Conservation (phyloP, 2,888 invertebrate genomes). For the Kryphioiulus occultus region DNA sequence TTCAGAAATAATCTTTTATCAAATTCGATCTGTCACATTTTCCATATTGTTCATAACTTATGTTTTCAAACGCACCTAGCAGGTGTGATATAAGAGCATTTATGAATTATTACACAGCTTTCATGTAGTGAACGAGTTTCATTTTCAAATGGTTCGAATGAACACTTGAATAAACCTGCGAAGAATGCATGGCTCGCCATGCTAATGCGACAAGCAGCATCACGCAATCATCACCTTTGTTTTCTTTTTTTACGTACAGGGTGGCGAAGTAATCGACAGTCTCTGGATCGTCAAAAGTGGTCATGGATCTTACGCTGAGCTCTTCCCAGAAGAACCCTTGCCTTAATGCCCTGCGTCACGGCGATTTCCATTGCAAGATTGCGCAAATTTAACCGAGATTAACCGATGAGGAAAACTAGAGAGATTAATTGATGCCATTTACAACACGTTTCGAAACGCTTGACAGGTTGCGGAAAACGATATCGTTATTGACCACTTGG, state of each 20-base stretch:
- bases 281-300: conserved; percentile 39
- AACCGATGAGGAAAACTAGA: background rate
- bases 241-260: conserved; percentile 20
- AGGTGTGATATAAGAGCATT: too few species aligned
- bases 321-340: conserved; percentile 33
- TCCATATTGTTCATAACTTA: too few species aligned
- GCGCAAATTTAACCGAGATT: background rate
- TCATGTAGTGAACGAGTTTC: too few species aligned
- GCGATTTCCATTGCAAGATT: background rate
- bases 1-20: too few species aligned
- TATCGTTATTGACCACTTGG: background rate
- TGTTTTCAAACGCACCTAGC: too few species aligned
- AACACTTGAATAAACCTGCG: too few species aligned
- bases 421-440: background rate
- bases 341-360: background rate
- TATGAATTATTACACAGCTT: too few species aligned
- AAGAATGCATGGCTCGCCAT: too few species aligned
- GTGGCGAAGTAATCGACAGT: conserved; percentile 46
- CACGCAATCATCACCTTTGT: background rate
- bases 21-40: too few species aligned
- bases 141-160: too few species aligned
- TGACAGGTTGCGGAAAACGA: background rate
- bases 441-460: background rate
- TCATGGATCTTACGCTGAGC: conserved; percentile 49
- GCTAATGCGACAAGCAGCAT: too few species aligned